Conservation (phyloP, 2,888 invertebrate species). For the Amiota communis region DNA sequence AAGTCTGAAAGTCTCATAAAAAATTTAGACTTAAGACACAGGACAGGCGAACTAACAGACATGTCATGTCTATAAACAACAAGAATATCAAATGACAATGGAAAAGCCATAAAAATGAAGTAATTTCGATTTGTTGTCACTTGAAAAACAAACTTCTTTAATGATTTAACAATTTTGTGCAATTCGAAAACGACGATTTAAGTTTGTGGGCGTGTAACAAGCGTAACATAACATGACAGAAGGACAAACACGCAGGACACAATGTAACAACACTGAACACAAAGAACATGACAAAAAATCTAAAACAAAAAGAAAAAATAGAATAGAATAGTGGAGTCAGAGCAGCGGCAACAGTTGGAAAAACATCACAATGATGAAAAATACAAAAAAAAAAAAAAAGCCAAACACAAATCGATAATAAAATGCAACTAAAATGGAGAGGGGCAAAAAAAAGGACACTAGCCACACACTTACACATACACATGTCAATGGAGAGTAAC, state of each 20-base stretch:
- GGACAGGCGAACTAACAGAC: too few relatives aligned
- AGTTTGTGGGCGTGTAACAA: neutral
- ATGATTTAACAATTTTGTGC: too few relatives aligned
- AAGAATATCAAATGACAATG: too few relatives aligned
- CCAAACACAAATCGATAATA: slow-evolving; percentile 18
- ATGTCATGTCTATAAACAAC: too few relatives aligned
- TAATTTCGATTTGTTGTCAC: too few relatives aligned
- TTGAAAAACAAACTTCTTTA: too few relatives aligned
- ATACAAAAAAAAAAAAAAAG: slow-evolving; percentile 18
- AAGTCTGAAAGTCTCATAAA: neutral
- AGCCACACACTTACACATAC: slow-evolving; percentile 18
- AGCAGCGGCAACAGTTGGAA: neutral
- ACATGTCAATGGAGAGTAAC: slow-evolving; percentile 21
- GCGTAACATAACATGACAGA: neutral
- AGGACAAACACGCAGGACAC: neutral
- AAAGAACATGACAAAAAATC: neutral
- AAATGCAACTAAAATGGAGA: neutral
- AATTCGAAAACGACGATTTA: too few relatives aligned
- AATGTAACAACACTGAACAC: too few relatives aligned
- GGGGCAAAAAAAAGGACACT: neutral
- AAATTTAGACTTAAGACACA: too few relatives aligned
- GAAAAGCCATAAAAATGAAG: too few relatives aligned
- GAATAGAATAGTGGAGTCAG: neutral
- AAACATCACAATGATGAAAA: neutral
- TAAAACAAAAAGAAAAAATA: neutral